Evolutionary conservation across 2,888 invertebrate genomes (phyloP).

Genomic region (Chymomyza fuscimana): DNA sequence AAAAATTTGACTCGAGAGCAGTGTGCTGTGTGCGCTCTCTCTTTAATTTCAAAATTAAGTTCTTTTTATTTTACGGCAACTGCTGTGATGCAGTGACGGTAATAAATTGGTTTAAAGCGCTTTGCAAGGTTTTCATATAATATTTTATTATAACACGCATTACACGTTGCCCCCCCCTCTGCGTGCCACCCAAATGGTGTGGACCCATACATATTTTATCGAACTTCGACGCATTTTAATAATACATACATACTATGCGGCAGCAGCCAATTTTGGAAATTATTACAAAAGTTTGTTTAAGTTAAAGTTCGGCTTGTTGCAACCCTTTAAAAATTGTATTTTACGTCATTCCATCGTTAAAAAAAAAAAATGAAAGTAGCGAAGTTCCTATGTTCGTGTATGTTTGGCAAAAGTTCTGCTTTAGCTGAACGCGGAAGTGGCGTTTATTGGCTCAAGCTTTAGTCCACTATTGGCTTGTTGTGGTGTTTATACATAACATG

Average conservation of each 20-base stretch:
- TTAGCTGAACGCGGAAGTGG: conserved; percentile 36
- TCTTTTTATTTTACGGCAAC: conserved; percentile 34
- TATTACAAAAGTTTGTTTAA: conserved; percentile 56
- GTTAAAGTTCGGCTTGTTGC: conserved; percentile 44
- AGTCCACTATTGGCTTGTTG: conserved; percentile 32
- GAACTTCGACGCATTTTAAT: too few relatives aligned
- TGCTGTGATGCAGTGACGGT: conserved; percentile 21
- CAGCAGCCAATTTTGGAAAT: conserved; percentile 24
- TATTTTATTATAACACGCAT: conserved; percentile 45
- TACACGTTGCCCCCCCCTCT: conserved; percentile 55
- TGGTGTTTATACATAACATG: too few relatives aligned
- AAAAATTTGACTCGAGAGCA: too few relatives aligned
- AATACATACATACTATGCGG: not conserved
- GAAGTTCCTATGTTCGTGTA: not conserved
- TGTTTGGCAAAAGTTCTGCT: conserved; percentile 27
- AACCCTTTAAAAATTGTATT: conserved; percentile 33
- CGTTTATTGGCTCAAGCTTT: conserved; percentile 41
- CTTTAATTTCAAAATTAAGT: conserved; percentile 32
- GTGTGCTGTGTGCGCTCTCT: conserved; percentile 20
- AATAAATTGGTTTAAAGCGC: conserved; percentile 68
- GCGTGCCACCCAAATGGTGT: not conserved
- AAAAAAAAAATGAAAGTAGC: conserved; percentile 32
- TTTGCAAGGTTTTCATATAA: conserved; percentile 66
- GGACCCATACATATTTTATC: not conserved
- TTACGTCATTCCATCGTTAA: conserved; percentile 32